Evolutionary conservation across 2,888 invertebrate species (phyloP).

Genomic region (Hedychridium roseum): DNA sequence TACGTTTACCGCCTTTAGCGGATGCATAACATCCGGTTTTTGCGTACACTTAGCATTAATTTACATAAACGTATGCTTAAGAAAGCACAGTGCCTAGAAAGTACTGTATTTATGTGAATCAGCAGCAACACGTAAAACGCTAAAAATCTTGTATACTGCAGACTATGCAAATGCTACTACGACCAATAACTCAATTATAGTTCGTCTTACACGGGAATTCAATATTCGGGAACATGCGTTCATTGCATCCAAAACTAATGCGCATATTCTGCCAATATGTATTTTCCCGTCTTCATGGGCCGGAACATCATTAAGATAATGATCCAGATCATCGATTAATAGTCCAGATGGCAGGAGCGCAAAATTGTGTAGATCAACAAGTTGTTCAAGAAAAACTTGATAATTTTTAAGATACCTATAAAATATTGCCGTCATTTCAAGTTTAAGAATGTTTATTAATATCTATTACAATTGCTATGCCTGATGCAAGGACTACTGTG

Average conservation of each 20-base stretch:
- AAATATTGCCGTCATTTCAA: too few species aligned
- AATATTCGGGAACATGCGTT: conserved; percentile 45
- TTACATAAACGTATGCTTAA: neutral
- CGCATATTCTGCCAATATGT: conserved; percentile 45
- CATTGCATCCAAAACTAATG: conserved; percentile 45
- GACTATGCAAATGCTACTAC: too few species aligned
- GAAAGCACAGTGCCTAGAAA: neutral
- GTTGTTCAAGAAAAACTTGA: conserved; percentile 42
- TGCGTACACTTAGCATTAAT: too few species aligned
- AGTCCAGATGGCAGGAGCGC: conserved; percentile 46
- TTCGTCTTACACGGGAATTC: conserved; percentile 34
- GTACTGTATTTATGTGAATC: too few species aligned
- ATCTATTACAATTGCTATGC: too few species aligned
- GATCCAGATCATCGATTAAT: conserved; percentile 52
- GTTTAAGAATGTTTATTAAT: too few species aligned
- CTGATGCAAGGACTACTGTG: too few species aligned
- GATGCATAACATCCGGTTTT: too few species aligned
- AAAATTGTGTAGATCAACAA: conserved; percentile 49
- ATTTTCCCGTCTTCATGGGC: conserved; percentile 21
- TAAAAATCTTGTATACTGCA: too few species aligned
- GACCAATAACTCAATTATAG: too few species aligned
- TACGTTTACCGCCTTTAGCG: too few species aligned
- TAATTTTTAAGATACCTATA: conserved; percentile 55
- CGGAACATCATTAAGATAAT: conserved; percentile 35
- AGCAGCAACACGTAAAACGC: too few species aligned